Evolutionary conservation across 35 echinoderm and acorn worm genomes (phyloP).

Genomic region (Heliocidaris erythrogramma): DNA sequence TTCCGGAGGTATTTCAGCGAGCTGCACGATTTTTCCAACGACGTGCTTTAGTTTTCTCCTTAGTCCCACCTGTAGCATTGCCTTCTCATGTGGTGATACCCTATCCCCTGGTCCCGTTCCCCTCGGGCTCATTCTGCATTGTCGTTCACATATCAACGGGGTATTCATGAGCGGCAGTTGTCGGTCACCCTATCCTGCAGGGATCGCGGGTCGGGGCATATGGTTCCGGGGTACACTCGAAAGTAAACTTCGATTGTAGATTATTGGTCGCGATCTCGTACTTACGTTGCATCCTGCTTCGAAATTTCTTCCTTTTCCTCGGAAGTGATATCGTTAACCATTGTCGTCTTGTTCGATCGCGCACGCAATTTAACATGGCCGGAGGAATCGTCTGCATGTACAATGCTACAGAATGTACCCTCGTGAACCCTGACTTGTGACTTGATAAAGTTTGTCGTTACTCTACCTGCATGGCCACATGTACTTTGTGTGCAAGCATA

Average conservation of each 20-base stretch:
- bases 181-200: slow-evolving; percentile 1
- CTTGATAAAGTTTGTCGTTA: background rate
- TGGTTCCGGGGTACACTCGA: slow-evolving; percentile 1
- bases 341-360: background rate
- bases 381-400: background rate
- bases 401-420: background rate
- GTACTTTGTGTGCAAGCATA: background rate
- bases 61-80: slow-evolving; percentile 38
- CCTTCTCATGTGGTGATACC: slow-evolving; percentile 15
- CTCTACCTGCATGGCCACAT: background rate
- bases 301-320: background rate
- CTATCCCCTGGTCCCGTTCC: background rate
- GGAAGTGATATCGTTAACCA: background rate
- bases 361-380: background rate
- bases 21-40: background rate
- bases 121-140: slow-evolving; percentile 9
- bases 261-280: background rate
- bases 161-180: slow-evolving; percentile 29
- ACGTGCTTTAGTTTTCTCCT: background rate
- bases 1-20: background rate
- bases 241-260: background rate
- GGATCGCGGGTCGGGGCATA: slow-evolving; percentile 5
- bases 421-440: background rate
- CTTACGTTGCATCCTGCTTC: slow-evolving; percentile 8
- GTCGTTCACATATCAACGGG: slow-evolving; percentile 13